phyloP scores from a whole-genome alignment of 2,888 invertebrate species.

The Gortyna flavago region DNA sequence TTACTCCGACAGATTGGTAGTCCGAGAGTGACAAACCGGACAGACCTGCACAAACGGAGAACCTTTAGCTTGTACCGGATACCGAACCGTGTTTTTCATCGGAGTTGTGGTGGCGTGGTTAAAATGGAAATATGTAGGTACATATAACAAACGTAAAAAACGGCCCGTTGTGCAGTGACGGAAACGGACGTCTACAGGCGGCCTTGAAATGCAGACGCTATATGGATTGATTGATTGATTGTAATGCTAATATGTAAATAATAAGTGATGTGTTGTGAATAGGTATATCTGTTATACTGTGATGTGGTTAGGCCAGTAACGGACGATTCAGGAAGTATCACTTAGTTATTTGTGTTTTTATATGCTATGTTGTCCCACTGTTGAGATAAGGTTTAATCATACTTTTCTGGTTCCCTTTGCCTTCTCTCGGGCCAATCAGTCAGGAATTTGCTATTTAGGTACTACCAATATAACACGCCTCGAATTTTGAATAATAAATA shows the following conservation, averaged over 20 bases:
- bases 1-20: conserved; percentile 67
- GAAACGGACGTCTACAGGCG: neutral
- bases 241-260: neutral
- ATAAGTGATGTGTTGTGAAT: neutral
- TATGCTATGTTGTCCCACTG: no score
- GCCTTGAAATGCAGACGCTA: neutral
- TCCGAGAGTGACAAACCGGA: conserved; percentile 15
- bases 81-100: neutral
- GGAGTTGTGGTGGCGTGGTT: neutral
- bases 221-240: neutral
- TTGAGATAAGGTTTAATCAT: no score
- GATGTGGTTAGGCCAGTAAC: neutral
- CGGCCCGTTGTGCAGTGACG: neutral
- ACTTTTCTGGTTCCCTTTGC: no score
- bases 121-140: neutral
- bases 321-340: no score
- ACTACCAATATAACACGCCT: no score
- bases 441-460: no score
- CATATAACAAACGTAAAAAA: neutral
- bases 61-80: neutral
- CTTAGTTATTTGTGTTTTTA: no score
- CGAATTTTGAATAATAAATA: no score
- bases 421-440: no score
- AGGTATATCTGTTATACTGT: neutral
- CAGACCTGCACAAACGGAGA: conserved; percentile 27